Evolutionary conservation across 2,113 vertebrate genomes (phyloP), one percentile per base, ranked within the genome.

Genomic region (Gyps fulvus): DNA sequence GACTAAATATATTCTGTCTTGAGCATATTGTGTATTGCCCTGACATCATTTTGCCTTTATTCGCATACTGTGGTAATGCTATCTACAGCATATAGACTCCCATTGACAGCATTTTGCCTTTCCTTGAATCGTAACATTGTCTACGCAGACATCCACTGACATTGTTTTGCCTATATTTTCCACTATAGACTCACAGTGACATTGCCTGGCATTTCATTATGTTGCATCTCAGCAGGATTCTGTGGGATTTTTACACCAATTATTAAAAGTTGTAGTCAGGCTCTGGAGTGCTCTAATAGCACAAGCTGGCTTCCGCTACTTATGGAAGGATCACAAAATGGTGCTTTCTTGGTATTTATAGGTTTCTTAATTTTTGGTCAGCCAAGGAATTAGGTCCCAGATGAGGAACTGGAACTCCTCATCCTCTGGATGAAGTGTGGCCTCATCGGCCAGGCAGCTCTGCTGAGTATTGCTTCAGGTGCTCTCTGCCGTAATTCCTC

Each of bases 31-130:
- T 96, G 84, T 89, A 95, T 96, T 93, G 88, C 83, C 90, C 95
- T 96, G 91, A 97, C 88, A 95, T 70, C 29, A 66, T 94, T 98
- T 97, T 96, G 94, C 94, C 88, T 98, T 97, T 87, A 89, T 95
- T 97, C 94, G 10, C 81, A 95, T 93, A 50, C 83, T 90, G 78
- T 93, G 55, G 84, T 81, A 95, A 90, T 90, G 84, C 70, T 96
- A 86, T 96, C 77, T 97, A 66, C 95, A 95, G 81, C 77, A 43
- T 90, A 95, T 95, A 94, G 97, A 79, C 94, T 88, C 94, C 89
- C 84, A 45, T 94, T 96, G 96, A 95, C 81, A 97, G 77, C 78
- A 86, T 97, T 95, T 97, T 95, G 96, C 80, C 83, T 96, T 84
- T 97, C 95, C 93, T 96, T 86, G 83, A 96, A 96, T 95, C 92